A percentile compares a stretch with the other conserved stretches of the same genome.
These are phyloP conservation scores for Pithys albifrons DNA, from an alignment of 2,113 vertebrate species.

Conservation along the genomic window DNA sequence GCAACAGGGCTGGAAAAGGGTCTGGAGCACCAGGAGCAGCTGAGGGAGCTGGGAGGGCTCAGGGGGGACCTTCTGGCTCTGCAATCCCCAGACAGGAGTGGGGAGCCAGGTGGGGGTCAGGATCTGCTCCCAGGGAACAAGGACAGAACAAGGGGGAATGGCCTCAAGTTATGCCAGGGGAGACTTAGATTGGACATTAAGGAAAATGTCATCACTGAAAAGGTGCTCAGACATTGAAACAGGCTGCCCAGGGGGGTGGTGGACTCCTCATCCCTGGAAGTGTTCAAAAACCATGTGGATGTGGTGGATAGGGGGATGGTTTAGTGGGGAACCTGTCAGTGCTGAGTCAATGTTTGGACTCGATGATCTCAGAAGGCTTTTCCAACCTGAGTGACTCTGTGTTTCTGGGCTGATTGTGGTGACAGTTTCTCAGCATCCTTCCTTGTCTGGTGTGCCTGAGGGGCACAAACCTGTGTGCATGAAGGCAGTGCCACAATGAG, in stretches of 20 bases:
- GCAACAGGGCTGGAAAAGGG: background rate
- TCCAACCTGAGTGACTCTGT: background rate
- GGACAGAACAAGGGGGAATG: background rate
- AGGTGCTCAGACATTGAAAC: background rate
- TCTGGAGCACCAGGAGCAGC: background rate
- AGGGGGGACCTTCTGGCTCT: background rate
- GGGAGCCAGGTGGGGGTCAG: rapidly evolving
- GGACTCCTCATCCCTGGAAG: background rate
- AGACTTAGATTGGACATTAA: background rate
- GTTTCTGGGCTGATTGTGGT: background rate
- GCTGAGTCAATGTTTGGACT: background rate
- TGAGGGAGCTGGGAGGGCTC: background rate
- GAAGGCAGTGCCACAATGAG: rapidly evolving
- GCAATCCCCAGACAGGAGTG: background rate
- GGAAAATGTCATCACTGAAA: background rate
- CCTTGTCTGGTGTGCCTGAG: background rate
- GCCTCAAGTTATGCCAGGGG: background rate
- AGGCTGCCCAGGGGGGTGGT: background rate
- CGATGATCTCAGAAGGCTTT: background rate
- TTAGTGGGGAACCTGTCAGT: background rate
- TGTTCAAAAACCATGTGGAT: background rate
- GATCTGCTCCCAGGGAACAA: background rate
- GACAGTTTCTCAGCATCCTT: background rate
- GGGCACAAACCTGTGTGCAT: background rate
- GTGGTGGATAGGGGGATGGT: background rate